Evolutionary conservation across 2,888 invertebrate genomes (phyloP).

Genomic region (Melanargia galathea): DNA sequence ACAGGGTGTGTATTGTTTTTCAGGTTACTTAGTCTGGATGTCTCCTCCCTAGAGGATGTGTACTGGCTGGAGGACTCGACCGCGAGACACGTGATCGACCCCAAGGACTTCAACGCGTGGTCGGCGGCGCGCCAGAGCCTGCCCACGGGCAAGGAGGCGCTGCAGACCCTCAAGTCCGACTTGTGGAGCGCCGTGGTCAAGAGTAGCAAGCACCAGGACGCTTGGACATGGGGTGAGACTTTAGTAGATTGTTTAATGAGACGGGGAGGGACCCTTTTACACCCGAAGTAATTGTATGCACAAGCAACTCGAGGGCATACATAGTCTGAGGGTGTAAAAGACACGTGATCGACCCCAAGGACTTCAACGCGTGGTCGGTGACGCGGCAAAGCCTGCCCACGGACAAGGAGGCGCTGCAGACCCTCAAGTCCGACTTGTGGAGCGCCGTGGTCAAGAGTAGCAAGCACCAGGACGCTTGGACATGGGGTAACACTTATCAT

Average conservation of each 20-base stretch:
- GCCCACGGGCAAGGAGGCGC: constrained; percentile 90
- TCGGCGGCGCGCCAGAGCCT: constrained; percentile 90
- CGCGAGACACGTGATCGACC: constrained; percentile 87
- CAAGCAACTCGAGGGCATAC: too few species aligned
- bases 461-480: constrained; percentile 94
- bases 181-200: constrained; percentile 94
- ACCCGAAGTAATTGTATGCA: too few species aligned
- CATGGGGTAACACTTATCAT: constrained; percentile 89
- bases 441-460: constrained; percentile 92
- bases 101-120: constrained; percentile 90
- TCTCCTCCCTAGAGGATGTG: constrained; percentile 93
- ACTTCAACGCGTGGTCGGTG: constrained; percentile 89
- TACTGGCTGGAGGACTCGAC: constrained; percentile 94
- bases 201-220: constrained; percentile 92
- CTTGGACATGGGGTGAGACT: constrained; percentile 91
- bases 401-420: constrained; percentile 89
- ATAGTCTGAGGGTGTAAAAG: too few species aligned
- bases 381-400: constrained; percentile 92
- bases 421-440: constrained; percentile 91
- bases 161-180: constrained; percentile 90
- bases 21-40: constrained; percentile 89
- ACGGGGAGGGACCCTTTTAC: too few species aligned
- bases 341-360: constrained; percentile 88
- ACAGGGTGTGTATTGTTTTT: constrained; percentile 31
- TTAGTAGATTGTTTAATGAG: constrained; percentile 8